Evolutionary conservation across 53 echinoderm and acorn worm genomes (phyloP).

Genomic region (Glandiceps talaboti): DNA sequence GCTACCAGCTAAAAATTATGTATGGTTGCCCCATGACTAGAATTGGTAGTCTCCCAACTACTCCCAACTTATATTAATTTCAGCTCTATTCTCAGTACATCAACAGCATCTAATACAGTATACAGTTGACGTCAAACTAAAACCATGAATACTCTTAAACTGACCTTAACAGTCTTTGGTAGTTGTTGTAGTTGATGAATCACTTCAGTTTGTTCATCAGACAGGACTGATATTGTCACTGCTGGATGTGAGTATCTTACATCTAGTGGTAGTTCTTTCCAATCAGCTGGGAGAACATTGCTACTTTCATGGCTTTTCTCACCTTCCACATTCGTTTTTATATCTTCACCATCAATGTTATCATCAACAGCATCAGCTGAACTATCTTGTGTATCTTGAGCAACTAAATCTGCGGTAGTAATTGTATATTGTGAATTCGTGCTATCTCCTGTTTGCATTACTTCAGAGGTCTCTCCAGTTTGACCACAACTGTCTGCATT

Average conservation of each 20-base stretch:
- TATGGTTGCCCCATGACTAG: too few species aligned
- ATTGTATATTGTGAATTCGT: neutral
- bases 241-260: conserved; percentile 22
- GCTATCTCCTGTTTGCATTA: neutral
- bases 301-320: neutral
- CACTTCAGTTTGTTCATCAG: conserved; percentile 24
- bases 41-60: too few species aligned
- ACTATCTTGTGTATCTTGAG: neutral
- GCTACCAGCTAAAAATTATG: too few species aligned
- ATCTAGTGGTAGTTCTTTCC: conserved; percentile 28
- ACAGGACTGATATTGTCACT: conserved; percentile 23
- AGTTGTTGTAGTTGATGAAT: conserved; percentile 16
- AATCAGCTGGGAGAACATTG: conserved; percentile 2
- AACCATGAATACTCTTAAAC: too few species aligned
- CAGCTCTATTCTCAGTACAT: too few species aligned
- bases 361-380: neutral
- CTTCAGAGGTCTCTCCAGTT: neutral
- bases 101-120: too few species aligned
- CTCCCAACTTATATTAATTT: too few species aligned
- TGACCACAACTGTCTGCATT: neutral
- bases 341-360: neutral
- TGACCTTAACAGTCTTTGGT: neutral
- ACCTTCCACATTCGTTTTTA: neutral
- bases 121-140: too few species aligned
- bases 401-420: too few species aligned